A percentile compares a stretch with the other conserved stretches of the same genome.
phyloP scores from a whole-genome alignment of 35 echinoderm and acorn worm genomes.

The Strongylocentrotus purpuratus region DNA sequence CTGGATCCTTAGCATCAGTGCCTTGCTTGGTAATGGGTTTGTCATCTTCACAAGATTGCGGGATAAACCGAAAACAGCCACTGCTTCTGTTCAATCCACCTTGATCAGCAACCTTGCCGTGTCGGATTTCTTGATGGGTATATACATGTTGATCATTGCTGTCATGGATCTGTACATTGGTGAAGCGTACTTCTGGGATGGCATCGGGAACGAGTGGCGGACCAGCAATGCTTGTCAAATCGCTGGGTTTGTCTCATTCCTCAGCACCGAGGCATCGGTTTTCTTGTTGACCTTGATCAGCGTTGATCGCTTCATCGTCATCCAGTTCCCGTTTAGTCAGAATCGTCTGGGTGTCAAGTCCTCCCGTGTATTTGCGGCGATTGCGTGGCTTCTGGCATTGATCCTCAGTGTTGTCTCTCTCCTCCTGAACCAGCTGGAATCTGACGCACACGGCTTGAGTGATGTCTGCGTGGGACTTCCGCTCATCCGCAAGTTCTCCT shows the following conservation, averaged over 20 bases:
- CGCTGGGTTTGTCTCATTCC: slow-evolving; percentile 63
- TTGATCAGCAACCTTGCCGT: slow-evolving; percentile 61
- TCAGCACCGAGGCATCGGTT: slow-evolving; percentile 73
- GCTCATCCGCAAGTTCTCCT: slow-evolving; percentile 37
- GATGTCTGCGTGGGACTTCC: slow-evolving; percentile 54
- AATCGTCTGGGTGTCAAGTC: slow-evolving; percentile 41
- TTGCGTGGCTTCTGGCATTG: slow-evolving; percentile 54
- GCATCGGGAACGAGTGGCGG: slow-evolving; percentile 37
- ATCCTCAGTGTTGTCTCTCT: slow-evolving; percentile 50
- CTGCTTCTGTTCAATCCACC: slow-evolving; percentile 25
- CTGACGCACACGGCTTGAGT: slow-evolving; percentile 13
- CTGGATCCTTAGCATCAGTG: slow-evolving; percentile 69
- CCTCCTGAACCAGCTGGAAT: slow-evolving; percentile 19
- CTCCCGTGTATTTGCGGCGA: not conserved
- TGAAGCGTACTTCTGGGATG: slow-evolving; percentile 41
- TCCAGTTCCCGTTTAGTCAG: slow-evolving; percentile 62
- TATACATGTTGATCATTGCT: slow-evolving; percentile 62
- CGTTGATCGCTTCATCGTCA: slow-evolving; percentile 67
- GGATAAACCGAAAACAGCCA: not conserved
- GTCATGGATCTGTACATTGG: slow-evolving; percentile 47
- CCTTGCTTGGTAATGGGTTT: slow-evolving; percentile 57
- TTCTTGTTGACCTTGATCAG: slow-evolving; percentile 72
- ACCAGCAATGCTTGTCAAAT: slow-evolving; percentile 53
- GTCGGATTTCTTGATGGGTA: slow-evolving; percentile 65
- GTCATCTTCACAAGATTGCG: slow-evolving; percentile 39